Conservation (phyloP, 2,797 vertebrate species). For the Passerculus sandwichensis region DNA sequence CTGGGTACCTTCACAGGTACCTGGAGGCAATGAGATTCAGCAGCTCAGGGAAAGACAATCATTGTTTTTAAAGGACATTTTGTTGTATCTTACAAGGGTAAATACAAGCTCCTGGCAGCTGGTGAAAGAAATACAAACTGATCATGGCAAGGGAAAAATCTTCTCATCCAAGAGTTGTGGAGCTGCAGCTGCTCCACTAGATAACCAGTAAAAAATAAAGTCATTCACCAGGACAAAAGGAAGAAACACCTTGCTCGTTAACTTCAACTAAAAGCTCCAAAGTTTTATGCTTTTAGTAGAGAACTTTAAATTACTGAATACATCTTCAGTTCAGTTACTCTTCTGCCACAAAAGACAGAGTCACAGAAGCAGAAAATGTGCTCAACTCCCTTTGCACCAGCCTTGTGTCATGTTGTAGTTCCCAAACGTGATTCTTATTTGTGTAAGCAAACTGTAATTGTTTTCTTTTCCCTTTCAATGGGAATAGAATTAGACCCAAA, state of each 20-base stretch:
- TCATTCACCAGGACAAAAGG: not conserved
- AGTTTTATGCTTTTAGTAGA: not conserved
- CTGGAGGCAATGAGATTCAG: not conserved
- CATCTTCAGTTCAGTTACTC: not conserved
- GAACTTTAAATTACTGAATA: not conserved
- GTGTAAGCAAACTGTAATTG: constrained; percentile 25
- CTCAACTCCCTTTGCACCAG: not conserved
- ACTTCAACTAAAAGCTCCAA: not conserved
- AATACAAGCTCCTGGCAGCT: not conserved
- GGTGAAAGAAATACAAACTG: not conserved
- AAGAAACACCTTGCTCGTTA: not conserved
- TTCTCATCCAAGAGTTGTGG: not conserved
- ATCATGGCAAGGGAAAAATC: not conserved
- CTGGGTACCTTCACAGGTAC: not conserved
- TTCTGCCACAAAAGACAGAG: not conserved
- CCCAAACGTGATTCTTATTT: not conserved
- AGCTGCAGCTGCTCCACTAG: not conserved
- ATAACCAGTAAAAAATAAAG: not conserved
- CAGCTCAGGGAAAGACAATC: fast-evolving
- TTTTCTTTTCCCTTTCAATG: not conserved
- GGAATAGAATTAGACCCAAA: not conserved
- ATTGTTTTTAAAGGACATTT: not conserved
- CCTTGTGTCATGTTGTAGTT: not conserved
- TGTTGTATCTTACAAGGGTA: not conserved
- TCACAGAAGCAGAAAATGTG: not conserved